Percentiles rank a stretch among this genome's conserved stretches.
Evolutionary conservation across 2,113 vertebrate species (phyloP).

Genomic region (Solea senegalensis): DNA sequence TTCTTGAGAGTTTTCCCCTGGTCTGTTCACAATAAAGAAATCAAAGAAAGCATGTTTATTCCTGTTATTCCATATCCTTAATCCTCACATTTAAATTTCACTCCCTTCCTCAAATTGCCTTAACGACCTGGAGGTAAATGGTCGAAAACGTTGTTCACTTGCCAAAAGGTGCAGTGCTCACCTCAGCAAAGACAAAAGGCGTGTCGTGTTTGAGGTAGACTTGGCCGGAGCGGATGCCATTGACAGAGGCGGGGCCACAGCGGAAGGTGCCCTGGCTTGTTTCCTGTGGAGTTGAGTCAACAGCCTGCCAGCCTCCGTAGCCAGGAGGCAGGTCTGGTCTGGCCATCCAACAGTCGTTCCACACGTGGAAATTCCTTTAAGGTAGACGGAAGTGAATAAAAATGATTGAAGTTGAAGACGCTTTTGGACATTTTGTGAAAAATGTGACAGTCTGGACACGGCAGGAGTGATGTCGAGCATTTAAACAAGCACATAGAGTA

Average conservation of each 20-base stretch:
- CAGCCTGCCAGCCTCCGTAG: constrained; percentile 88
- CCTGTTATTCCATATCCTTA: background rate
- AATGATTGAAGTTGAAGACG: background rate
- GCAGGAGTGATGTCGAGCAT: no score
- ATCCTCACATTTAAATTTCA: background rate
- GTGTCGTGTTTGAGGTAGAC: constrained; percentile 91
- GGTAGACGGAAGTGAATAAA: background rate
- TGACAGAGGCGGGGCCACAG: constrained; percentile 89
- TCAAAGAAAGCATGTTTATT: background rate
- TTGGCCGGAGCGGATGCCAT: constrained; percentile 87
- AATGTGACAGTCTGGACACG: background rate
- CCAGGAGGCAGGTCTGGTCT: constrained; percentile 85
- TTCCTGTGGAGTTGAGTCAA: constrained; percentile 89
- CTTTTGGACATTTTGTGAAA: background rate
- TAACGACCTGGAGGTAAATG: background rate
- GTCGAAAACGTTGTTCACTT: background rate
- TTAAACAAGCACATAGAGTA: no score
- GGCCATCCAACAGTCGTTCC: constrained; percentile 96
- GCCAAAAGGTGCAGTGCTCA: constrained; percentile 51
- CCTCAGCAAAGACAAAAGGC: constrained; percentile 91
- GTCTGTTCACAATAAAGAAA: no score
- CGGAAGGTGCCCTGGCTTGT: constrained; percentile 92
- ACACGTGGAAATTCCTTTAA: constrained; percentile 94
- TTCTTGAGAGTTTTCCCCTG: no score
- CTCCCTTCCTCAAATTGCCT: background rate